phyloP scores from a whole-genome alignment of 2,797 vertebrate genomes.

The Brachymystax lenok region DNA sequence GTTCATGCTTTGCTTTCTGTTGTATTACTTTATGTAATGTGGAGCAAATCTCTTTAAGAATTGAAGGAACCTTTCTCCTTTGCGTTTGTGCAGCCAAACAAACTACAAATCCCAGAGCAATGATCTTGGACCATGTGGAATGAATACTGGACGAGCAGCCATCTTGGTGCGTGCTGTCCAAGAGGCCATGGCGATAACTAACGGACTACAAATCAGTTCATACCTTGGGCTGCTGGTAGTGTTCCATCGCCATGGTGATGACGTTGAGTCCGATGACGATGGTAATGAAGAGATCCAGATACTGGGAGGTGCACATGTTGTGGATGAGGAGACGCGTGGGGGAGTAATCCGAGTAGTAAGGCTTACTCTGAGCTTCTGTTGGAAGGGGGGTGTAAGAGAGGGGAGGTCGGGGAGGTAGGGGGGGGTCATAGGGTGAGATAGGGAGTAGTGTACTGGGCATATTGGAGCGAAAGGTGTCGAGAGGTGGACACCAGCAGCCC shows the following conservation, averaged over 20 bases:
- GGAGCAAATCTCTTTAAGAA: neutral
- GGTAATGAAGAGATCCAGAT: conserved; percentile 97
- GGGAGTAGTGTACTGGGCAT: conserved; percentile 37
- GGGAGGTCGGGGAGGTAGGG: conserved; percentile 34
- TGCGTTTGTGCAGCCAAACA: neutral
- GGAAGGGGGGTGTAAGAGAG: conserved; percentile 56
- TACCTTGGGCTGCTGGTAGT: conserved; percentile 96
- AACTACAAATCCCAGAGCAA: neutral
- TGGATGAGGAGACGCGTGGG: conserved; percentile 92
- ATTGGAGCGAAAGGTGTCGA: neutral
- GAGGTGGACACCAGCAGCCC: conserved; percentile 13
- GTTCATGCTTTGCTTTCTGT: neutral
- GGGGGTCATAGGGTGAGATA: conserved; percentile 70
- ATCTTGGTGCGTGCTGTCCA: neutral
- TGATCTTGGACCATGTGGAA: neutral
- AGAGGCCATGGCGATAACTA: neutral
- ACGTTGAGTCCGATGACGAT: conserved; percentile 97
- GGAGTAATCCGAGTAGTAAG: conserved; percentile 98
- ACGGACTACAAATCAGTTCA: conserved; percentile 13
- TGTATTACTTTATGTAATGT: neutral
- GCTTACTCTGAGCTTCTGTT: conserved; percentile 98
- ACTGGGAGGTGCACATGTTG: conserved; percentile 97
- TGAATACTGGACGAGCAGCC: neutral
- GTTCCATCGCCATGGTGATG: conserved; percentile 99
- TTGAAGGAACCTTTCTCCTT: neutral